phyloP scores from a whole-genome alignment of 2,113 vertebrate species.

The Lagopus muta region DNA sequence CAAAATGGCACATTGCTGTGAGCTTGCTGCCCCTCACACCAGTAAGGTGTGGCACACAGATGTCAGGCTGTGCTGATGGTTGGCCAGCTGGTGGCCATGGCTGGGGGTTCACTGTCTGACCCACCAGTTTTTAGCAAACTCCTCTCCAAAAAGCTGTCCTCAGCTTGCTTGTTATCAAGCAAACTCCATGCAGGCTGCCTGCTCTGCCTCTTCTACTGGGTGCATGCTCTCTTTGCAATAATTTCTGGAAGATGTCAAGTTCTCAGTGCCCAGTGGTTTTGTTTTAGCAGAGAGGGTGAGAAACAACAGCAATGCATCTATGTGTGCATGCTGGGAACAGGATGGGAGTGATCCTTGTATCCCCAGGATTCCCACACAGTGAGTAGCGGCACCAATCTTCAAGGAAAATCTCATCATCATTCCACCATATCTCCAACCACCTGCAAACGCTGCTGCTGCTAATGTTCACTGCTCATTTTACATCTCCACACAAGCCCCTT shows the following conservation, averaged over 20 bases:
- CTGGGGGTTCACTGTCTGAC: background rate
- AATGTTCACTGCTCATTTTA: background rate
- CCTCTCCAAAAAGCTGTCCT: background rate
- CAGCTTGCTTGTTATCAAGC: background rate
- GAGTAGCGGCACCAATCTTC: background rate
- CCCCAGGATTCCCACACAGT: background rate
- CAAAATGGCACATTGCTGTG: background rate
- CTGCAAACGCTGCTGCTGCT: background rate
- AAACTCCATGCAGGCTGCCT: background rate
- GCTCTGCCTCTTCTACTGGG: background rate
- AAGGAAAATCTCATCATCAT: background rate
- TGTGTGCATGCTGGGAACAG: background rate
- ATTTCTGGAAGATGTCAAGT: background rate
- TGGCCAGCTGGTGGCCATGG: background rate
- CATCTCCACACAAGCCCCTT: background rate
- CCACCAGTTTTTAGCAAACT: background rate
- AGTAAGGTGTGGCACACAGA: accelerated
- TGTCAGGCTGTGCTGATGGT: background rate
- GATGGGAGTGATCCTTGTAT: background rate
- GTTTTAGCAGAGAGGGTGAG: background rate
- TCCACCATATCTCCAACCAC: background rate
- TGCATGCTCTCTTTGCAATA: background rate
- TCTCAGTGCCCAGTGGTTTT: background rate
- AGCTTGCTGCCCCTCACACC: accelerated
- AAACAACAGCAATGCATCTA: background rate